Evolutionary conservation across 1,140 invertebrate species (phyloP), one percentile per base, ranked within the genome.

Genomic region (Eriosoma lanigerum): DNA sequence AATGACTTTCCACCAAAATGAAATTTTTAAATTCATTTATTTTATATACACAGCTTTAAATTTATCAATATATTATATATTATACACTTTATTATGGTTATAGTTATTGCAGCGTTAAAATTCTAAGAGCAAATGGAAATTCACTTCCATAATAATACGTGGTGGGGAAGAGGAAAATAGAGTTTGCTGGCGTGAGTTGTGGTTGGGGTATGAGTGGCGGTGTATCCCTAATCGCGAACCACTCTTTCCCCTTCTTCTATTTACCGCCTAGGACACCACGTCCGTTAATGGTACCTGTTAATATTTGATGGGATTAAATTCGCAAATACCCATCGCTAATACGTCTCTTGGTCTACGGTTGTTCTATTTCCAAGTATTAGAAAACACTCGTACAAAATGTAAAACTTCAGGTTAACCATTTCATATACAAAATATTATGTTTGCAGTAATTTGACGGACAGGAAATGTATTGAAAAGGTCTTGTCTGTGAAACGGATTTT

Each of bases 281-380:
- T 72, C 26, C 68, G 32, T 38, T 78, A 76, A 60, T 78, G 54
- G 54, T 78, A 78, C 17, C 75, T 26, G 56, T 62, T 78, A 78
- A 60, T 78, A 78, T 62, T 78, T 78, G 54, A 78, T 60, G 44
- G 24, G 56, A 62, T 78, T 62, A 58, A 78, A 78, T 46, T 78
- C 56, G n/a, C 38, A 60, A 78, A 62, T 38, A 58, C 26, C 52
- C 21, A 10, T 54, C 19, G 50, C 52, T 75, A 56, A 56, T 56
- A 54, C 48, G 26, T 19, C 17, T 29, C 70, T 29, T 24, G 17
- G 21, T 52, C 72, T 73, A n/a, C 24, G 5, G 19, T 24, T 50
- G 24, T 70, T 50, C 21, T 13, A 70, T 13, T 50, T 19, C 26
- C 6, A 50, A 50, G 21, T 70, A 50, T 50, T 70, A 70, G 66